Base-by-base conservation (phyloP, 2,888 invertebrate species). In the Coleophora flavipennella region DNA sequence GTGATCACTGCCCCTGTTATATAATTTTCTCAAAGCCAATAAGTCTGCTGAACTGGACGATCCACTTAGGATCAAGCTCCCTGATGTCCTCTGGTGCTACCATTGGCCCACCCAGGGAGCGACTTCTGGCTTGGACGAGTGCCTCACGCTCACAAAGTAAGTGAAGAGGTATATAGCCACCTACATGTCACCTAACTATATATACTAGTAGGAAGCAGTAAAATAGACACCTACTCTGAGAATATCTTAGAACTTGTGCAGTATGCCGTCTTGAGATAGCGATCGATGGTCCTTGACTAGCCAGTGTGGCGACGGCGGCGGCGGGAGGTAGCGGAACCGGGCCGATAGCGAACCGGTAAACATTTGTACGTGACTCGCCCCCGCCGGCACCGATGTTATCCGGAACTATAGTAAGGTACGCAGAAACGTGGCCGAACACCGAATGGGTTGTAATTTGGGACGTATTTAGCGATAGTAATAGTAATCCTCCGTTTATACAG, bases 211-310 rank as follows among this genome's bases (percentile, higher is more conserved):
- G 6, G 20, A 20, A 6, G 3, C 3, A 20, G 20, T 20, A 20
- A 20, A 6, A 20, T 20, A 6, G 20, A 3, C 3, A 6, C 20
- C 20, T 20, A 33, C 11, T 12, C 26, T 33, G 20, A 8, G 12
- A 20, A 32, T 29, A 33, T n/a, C 35, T 35, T n/a, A 55, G 52
- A 74, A 73, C 64, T 78, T 77, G 74, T 74, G 76, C 77, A 79
- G 78, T 78, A 78, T 73, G 67, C 55, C 59, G 51, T 57, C 52
- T 62, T 57, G 48, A 74, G 72, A 74, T 73, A 60, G 63, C 61
- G 71, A 72, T 79, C 76, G 76, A 78, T 75, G 73, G 75, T 62
- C 68, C 77, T 80, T 70, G 72, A 72, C 62, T 66, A 29, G 11
- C 29, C 72, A 70, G 70, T 73, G 71, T 67, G 59, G 62, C 64